Base-by-base conservation (phyloP, 2,888 invertebrate genomes). In the Anorthoa munda region DNA sequence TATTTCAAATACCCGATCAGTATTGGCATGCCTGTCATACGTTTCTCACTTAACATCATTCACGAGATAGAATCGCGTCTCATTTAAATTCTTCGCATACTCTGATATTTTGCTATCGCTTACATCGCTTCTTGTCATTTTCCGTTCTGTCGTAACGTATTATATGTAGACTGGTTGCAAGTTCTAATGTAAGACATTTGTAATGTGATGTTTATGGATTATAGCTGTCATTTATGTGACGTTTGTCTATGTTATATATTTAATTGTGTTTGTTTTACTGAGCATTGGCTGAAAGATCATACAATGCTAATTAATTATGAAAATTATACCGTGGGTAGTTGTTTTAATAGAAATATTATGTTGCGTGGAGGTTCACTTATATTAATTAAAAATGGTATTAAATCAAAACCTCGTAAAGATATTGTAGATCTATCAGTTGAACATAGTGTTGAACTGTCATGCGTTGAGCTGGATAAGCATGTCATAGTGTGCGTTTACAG, bases 11-110 rank as follows among this genome's bases (percentile, higher is more conserved):
- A 55, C 45, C 61, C 26, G 50, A 83, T 82, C 76, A 71, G 48
- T 65, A 71, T 67, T 76, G 70, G 72, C 84, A 85, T 74, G 66
- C 74, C 69, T 65, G 75, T 68, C 81, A 68, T 48, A 81, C 70
- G 78, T 72, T 73, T 64, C 71, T 74, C 84, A 70, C 74, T 71
- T 66, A 39, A 61, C 71, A 81, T 81, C 82, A 65, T 77, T 72
- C 60, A 70, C 63, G 23, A 75, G 83, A 81, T 86, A 82, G 69
- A 71, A 83, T 84, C 82, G 77, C 61, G 55, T 61, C 59, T 84
- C 80, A 82, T 82, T 82, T 76, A 80, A 81, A 83, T 82, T 82
- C 84, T 65, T 55, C 21, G 75, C 84, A 68, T 80, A 66, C 72
- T 76, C 50, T 46, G 79, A 75, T 66, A 65, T 53, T 64, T 63